These are phyloP conservation scores for Amphiprion clarkii DNA, from an alignment of 2,797 vertebrate genomes.

Conservation along the genomic window DNA sequence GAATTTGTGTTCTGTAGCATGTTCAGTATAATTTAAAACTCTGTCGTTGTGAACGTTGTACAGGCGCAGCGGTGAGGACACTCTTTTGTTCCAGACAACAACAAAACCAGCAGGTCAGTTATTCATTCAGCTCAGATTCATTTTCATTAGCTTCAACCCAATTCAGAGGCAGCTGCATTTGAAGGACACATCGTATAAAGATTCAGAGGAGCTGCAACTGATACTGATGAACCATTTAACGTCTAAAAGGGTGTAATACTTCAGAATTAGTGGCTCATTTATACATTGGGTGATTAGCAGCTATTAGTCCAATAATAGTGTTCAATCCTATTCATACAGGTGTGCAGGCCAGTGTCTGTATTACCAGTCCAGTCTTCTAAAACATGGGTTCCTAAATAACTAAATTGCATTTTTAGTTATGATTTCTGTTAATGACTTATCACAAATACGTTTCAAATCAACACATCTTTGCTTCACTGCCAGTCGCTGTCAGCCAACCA, in stretches of 20 bases:
- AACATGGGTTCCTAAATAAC: too few relatives aligned
- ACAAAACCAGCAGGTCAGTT: background rate
- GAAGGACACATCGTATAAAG: background rate
- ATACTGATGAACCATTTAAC: too few relatives aligned
- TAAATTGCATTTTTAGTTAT: too few relatives aligned
- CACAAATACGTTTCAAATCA: too few relatives aligned
- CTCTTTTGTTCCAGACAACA: background rate
- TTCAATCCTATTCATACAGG: too few relatives aligned
- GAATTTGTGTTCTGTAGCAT: conserved; percentile 24
- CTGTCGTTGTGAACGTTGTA: conserved; percentile 5
- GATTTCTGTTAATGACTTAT: too few relatives aligned
- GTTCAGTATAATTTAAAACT: conserved; percentile 3
- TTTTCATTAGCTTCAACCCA: background rate
- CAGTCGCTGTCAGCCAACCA: too few relatives aligned
- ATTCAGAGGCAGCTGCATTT: background rate
- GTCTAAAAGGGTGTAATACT: too few relatives aligned
- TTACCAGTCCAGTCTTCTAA: too few relatives aligned
- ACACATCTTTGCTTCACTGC: too few relatives aligned
- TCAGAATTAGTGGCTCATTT: background rate
- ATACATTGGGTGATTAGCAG: background rate
- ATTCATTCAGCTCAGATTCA: background rate
- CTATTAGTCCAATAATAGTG: background rate
- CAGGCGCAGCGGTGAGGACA: background rate
- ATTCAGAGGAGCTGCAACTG: background rate
- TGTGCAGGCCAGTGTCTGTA: too few relatives aligned